phyloP scores from a whole-genome alignment of 2,888 invertebrate genomes.

The Lutraria lutraria region DNA sequence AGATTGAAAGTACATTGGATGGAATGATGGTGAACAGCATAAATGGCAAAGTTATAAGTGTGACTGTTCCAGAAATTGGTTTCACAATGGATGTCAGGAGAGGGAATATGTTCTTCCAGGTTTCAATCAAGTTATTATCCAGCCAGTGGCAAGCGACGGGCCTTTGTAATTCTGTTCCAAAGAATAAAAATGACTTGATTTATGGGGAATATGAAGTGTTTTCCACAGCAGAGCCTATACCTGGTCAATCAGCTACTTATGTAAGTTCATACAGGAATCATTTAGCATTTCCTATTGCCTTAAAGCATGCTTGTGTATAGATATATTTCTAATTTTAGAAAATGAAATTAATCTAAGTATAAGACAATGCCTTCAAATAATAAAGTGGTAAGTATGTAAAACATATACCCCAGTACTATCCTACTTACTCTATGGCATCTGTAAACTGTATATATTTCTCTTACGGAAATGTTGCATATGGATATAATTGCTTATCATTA shows the following conservation, averaged over 20 bases:
- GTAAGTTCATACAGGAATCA: slow-evolving; percentile 30
- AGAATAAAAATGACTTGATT: slow-evolving; percentile 6
- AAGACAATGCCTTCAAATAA: no score
- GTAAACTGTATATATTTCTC: no score
- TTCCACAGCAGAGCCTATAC: background rate
- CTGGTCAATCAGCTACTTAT: slow-evolving; percentile 31
- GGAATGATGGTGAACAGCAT: slow-evolving; percentile 31
- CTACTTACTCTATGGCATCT: no score
- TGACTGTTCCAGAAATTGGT: slow-evolving; percentile 44
- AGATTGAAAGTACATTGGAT: slow-evolving; percentile 38
- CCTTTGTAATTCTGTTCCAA: slow-evolving; percentile 52
- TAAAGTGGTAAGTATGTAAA: no score
- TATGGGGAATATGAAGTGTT: slow-evolving; percentile 39
- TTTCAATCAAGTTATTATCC: slow-evolving; percentile 19
- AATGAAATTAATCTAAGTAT: background rate
- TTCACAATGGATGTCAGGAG: slow-evolving; percentile 38
- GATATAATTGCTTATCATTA: no score
- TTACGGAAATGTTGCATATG: no score
- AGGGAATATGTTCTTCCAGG: slow-evolving; percentile 39
- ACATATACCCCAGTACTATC: no score
- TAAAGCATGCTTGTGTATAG: background rate
- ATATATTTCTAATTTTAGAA: background rate
- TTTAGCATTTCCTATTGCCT: background rate
- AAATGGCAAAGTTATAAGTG: slow-evolving; percentile 27
- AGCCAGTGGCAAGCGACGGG: slow-evolving; percentile 33